These are phyloP conservation scores for Cardinalis cardinalis DNA, from an alignment of 2,113 vertebrate genomes.

Conservation along the genomic window DNA sequence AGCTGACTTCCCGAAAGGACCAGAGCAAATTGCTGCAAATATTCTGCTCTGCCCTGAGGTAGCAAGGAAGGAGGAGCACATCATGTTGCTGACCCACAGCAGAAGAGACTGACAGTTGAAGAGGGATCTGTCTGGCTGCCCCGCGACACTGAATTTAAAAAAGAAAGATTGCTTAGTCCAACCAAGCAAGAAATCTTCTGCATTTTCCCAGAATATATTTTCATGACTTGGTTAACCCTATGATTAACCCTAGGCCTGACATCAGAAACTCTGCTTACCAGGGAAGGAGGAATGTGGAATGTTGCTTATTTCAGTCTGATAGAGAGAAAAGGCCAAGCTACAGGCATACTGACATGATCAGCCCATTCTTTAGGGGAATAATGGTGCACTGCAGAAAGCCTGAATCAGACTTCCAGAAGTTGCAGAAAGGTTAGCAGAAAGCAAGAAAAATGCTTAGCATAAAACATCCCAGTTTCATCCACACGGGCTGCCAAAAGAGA, in stretches of 20 bases:
- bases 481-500: background rate
- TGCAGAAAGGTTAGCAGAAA: background rate
- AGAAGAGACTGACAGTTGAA: background rate
- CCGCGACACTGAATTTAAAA: background rate
- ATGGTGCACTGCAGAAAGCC: background rate
- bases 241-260: constrained; percentile 43
- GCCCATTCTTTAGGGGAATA: background rate
- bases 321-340: background rate
- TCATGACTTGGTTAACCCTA: constrained; percentile 51
- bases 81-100: background rate
- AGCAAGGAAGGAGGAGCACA: background rate
- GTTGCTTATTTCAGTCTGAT: constrained; percentile 12
- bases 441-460: background rate
- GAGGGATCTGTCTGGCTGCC: constrained; percentile 24
- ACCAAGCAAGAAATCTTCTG: constrained; percentile 40
- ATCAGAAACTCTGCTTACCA: background rate
- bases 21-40: background rate
- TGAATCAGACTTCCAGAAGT: background rate
- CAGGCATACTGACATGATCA: background rate
- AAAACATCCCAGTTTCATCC: background rate
- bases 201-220: constrained; percentile 48
- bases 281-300: background rate
- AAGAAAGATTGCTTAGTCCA: constrained; percentile 27
- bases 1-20: background rate
- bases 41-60: background rate